A percentile compares a stretch with the other conserved stretches of the same genome.
These are phyloP conservation scores for Kuschelorhynchus macadamiae DNA, from an alignment of 2,888 invertebrate species.

Conservation along the genomic window DNA sequence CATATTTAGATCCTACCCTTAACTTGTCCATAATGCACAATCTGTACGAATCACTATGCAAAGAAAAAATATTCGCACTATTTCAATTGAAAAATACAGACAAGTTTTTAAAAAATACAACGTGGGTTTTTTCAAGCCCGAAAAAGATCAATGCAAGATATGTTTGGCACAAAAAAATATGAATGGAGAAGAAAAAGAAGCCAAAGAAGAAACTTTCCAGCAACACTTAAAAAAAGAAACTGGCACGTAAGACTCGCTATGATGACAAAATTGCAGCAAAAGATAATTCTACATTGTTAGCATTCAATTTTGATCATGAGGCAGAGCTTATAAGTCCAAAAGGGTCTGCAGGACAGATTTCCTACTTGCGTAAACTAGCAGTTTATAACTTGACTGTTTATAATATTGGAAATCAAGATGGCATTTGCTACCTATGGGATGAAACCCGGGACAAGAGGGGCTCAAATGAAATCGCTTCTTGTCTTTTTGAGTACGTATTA, in stretches of 20 bases:
- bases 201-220: neutral
- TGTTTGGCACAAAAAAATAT: slow-evolving; percentile 17
- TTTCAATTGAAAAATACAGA: slow-evolving; percentile 49
- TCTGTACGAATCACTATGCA: slow-evolving; percentile 45
- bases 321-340: slow-evolving; percentile 57
- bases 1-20: slow-evolving; percentile 19
- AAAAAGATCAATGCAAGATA: slow-evolving; percentile 22
- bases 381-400: slow-evolving; percentile 27
- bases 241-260: slow-evolving; percentile 2
- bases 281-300: neutral
- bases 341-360: slow-evolving; percentile 39
- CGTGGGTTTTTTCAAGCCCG: slow-evolving; percentile 46
- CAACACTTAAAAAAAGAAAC: slow-evolving; percentile 7
- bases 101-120: slow-evolving; percentile 47
- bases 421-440: slow-evolving; percentile 24
- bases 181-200: slow-evolving; percentile 23
- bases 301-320: slow-evolving; percentile 60
- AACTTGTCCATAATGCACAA: slow-evolving; percentile 29
- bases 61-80: slow-evolving; percentile 35
- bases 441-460: slow-evolving; percentile 51
- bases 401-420: slow-evolving; percentile 21
- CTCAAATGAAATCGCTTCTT: slow-evolving; percentile 37
- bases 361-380: slow-evolving; percentile 26
- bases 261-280: neutral
- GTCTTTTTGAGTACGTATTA: no score